Evolutionary conservation across 2,888 invertebrate genomes (phyloP).

Genomic region (Trichopria drosophilae): DNA sequence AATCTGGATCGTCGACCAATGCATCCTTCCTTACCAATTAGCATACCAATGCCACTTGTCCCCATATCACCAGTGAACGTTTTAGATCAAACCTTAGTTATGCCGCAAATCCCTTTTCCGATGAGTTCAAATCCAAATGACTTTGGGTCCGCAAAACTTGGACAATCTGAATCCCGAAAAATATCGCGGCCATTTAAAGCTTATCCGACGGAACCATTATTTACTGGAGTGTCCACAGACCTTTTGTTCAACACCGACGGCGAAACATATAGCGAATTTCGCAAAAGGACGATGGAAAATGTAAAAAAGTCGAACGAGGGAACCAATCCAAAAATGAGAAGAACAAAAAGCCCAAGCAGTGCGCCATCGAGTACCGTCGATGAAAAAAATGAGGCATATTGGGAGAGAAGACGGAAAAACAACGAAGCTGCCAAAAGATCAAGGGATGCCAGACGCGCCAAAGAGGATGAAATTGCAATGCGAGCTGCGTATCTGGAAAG

Average conservation of each 20-base stretch:
- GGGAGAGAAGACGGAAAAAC: constrained; percentile 85
- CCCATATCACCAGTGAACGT: constrained; percentile 7
- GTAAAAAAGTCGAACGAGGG: constrained; percentile 69
- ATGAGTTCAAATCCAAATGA: constrained; percentile 26
- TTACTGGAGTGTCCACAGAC: constrained; percentile 62
- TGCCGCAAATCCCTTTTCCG: constrained; percentile 12
- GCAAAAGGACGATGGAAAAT: constrained; percentile 69
- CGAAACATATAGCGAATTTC: constrained; percentile 71
- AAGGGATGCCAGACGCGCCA: constrained; percentile 82
- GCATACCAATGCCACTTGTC: constrained; percentile 25
- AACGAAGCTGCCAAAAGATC: constrained; percentile 95
- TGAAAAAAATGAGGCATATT: constrained; percentile 79
- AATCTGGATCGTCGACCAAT: constrained; percentile 8
- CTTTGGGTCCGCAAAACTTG: not conserved
- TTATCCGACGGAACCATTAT: constrained; percentile 71
- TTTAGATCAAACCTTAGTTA: not conserved
- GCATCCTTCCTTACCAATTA: constrained; percentile 32
- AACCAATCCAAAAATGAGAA: constrained; percentile 72
- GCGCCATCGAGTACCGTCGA: constrained; percentile 44
- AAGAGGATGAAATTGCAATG: constrained; percentile 91
- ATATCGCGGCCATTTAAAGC: constrained; percentile 69
- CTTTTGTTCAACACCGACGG: constrained; percentile 63
- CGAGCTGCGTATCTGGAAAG: constrained; percentile 84
- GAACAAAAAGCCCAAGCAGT: constrained; percentile 42
- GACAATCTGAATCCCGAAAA: constrained; percentile 52